Base-by-base conservation (phyloP, 2,797 vertebrate species). In the Numenius phaeopus region DNA sequence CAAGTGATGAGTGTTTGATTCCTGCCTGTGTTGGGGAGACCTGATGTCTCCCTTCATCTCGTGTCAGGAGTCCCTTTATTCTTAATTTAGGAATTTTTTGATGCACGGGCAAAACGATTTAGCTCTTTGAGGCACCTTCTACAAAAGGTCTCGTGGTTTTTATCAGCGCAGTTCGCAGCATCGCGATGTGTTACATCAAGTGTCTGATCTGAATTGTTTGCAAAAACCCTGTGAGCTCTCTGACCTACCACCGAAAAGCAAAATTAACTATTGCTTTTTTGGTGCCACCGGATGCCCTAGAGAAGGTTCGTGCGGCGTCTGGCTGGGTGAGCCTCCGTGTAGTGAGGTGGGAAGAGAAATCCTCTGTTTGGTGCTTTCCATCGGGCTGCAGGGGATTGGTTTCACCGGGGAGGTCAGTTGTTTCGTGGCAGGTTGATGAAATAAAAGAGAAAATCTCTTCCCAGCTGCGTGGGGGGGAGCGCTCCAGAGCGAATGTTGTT, bases 31-130 rank as follows among this genome's bases (percentile, higher is more conserved):
- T 3, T 42, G 42, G 37, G n/a, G 50, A 26, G 23, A 26, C 66
- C 65, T 20, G 15, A 15, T 18, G 15, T 3, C 16, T 29, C 5
- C 66, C 55, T 10, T 30, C 10, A 0, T 14, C 20, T n/a, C 6
- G 4, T 0, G 0, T 5, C 6, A 44, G 34, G 50, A 59, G 4
- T 9, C 42, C 47, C 8, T 13, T 5, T 5, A 1, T 14, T 23
- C 19, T 15, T 49, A 3, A 5, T 10, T 7, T 2, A 10, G 40
- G 46, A 12, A 14, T 16, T 70, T 49, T 22, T 22, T 24, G 39
- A 8, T 49, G 46, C 40, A 4, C 4, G 3, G 44, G 22, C 34
- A 37, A 30, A 65, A 24, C 12, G 11, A 11, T n/a, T 29, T 8
- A 5, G 12, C 65, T 57, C 15, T 34, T 32, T 9, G 50, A 59